These are phyloP conservation scores for Polypedilum pembai DNA, from an alignment of 1,140 invertebrate genomes.

Conservation along the genomic window DNA sequence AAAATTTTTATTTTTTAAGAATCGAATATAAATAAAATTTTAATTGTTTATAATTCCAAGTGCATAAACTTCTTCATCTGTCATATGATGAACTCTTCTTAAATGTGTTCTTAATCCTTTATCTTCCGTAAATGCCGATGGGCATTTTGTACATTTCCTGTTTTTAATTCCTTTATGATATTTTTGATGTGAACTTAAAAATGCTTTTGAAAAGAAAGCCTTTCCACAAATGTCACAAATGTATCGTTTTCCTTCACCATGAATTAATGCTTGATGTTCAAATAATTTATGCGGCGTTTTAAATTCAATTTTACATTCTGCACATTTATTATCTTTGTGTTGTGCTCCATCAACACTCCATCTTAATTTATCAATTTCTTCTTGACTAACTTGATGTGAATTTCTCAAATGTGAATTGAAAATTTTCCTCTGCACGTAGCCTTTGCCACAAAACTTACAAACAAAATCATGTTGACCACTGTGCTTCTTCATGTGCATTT, in stretches of 20 bases:
- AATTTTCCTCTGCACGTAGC: neutral
- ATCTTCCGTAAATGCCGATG: neutral
- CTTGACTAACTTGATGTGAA: neutral
- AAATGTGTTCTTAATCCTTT: neutral
- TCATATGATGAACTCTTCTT: neutral
- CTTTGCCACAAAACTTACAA: constrained; percentile 12
- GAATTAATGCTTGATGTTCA: neutral
- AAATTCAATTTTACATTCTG: neutral
- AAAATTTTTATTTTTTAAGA: too few relatives aligned
- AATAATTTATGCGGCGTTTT: neutral
- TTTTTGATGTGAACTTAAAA: neutral
- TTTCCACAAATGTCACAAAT: constrained; percentile 21
- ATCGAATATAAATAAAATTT: too few relatives aligned
- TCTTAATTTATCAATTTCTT: neutral
- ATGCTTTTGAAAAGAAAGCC: neutral
- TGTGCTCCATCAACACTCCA: neutral
- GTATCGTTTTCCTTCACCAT: neutral
- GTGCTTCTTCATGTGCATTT: neutral
- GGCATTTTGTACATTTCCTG: neutral
- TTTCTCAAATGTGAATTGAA: neutral
- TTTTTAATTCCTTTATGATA: constrained; percentile 10
- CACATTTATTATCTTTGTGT: neutral
- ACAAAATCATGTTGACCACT: neutral
- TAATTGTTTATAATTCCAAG: neutral
- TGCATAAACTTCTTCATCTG: constrained; percentile 4